Percentiles rank a stretch among this genome's conserved stretches.
Conservation (phyloP, 2,113 vertebrate species). For the Platichthys stellatus region DNA sequence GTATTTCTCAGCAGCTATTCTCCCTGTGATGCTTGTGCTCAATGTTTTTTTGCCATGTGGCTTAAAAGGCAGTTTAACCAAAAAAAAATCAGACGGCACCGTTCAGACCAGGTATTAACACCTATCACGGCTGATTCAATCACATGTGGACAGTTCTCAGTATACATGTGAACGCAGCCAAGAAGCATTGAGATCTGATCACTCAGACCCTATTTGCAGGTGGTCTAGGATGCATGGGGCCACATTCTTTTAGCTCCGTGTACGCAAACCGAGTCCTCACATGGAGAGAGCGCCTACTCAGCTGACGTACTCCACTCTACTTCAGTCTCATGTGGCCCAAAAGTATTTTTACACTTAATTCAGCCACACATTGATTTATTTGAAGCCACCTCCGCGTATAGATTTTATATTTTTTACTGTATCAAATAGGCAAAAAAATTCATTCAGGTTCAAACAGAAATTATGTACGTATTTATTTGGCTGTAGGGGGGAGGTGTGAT, state of each 20-base stretch:
- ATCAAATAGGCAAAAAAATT: neutral
- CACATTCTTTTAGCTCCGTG: neutral
- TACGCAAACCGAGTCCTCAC: neutral
- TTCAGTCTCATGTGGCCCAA: too few relatives aligned
- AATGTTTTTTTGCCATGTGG: constrained; percentile 30
- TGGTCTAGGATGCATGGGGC: neutral
- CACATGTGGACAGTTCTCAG: neutral
- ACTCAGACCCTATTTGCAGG: neutral
- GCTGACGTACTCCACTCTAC: too few relatives aligned
- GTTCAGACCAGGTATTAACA: neutral
- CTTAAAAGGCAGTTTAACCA: neutral
- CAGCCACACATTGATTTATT: neutral
- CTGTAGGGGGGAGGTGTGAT: neutral
- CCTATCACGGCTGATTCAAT: neutral
- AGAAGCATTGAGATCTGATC: neutral
- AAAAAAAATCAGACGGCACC: neutral
- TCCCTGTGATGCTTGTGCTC: constrained; percentile 48
- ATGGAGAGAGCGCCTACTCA: too few relatives aligned
- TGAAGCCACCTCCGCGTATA: neutral
- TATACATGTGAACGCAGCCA: neutral
- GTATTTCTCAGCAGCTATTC: constrained; percentile 28
- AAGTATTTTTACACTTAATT: neutral
- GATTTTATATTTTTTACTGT: neutral
- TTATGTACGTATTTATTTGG: neutral
- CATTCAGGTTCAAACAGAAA: neutral